Percentiles rank a stretch among this genome's conserved stretches.
phyloP scores from a whole-genome alignment of 2,113 vertebrate species.

The Melozone crissalis region DNA sequence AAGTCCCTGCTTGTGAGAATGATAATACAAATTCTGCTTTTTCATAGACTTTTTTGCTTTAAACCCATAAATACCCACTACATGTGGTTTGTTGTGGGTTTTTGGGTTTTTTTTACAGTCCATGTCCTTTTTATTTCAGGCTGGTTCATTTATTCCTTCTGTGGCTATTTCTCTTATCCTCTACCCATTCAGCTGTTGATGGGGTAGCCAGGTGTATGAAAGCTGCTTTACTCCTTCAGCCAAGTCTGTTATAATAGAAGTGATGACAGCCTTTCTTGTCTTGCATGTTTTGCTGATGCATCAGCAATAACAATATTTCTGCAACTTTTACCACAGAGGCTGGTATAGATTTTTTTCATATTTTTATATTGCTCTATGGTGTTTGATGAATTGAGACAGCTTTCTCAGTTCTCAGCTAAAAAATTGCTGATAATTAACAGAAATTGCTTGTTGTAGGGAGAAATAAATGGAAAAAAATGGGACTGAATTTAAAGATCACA shows the following conservation, averaged over 20 bases:
- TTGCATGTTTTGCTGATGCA: neutral
- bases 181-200: neutral
- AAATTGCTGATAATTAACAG: neutral
- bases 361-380: neutral
- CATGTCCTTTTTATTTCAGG: neutral
- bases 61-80: neutral
- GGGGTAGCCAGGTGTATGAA: neutral
- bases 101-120: neutral
- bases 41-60: neutral
- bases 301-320: neutral
- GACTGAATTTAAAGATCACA: neutral
- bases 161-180: neutral
- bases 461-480: neutral
- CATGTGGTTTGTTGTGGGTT: accelerated
- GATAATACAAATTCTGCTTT: neutral
- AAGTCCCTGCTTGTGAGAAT: neutral
- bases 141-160: neutral
- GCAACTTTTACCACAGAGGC: neutral
- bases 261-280: neutral
- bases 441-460: neutral
- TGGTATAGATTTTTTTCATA: neutral
- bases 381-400: neutral
- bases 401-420: neutral
- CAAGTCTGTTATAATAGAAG: neutral
- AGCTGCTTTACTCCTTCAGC: neutral